Conservation (phyloP, 2,797 vertebrate species). For the Mus spretus region DNA sequence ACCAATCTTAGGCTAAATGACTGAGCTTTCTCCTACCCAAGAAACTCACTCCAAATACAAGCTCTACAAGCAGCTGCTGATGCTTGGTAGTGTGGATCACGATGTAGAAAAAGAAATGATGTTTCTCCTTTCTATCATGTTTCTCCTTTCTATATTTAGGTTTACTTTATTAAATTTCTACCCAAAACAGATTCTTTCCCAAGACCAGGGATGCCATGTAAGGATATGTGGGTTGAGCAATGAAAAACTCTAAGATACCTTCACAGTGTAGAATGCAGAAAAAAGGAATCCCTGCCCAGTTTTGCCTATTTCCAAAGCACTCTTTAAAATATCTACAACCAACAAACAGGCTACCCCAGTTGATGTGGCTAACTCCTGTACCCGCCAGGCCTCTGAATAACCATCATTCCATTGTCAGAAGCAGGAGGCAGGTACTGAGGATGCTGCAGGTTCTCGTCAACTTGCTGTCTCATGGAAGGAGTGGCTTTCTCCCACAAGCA, state of each 20-base stretch:
- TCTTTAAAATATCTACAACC: not conserved
- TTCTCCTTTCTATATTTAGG: slow-evolving; percentile 58
- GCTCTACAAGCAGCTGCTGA: not conserved
- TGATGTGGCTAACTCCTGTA: not conserved
- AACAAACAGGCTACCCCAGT: not conserved
- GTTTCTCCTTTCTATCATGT: not conserved
- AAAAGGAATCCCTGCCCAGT: not conserved
- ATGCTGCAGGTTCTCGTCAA: not conserved
- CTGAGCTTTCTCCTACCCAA: slow-evolving; percentile 4
- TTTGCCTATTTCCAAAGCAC: slow-evolving; percentile 11
- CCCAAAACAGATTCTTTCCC: not conserved
- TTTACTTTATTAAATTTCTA: slow-evolving; percentile 53
- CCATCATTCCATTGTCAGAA: not conserved
- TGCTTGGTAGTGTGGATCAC: not conserved
- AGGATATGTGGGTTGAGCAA: not conserved
- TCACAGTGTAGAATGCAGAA: not conserved
- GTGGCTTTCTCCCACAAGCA: not conserved
- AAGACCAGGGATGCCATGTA: not conserved
- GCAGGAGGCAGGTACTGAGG: not conserved
- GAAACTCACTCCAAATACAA: slow-evolving; percentile 49
- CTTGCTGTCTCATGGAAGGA: not conserved
- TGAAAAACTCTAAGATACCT: not conserved
- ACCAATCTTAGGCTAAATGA: not conserved
- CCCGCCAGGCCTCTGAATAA: slow-evolving; percentile 8
- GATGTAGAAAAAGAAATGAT: slow-evolving; percentile 40